These are phyloP conservation scores for Pavo muticus DNA, from an alignment of 2,113 vertebrate genomes.

Conservation along the genomic window DNA sequence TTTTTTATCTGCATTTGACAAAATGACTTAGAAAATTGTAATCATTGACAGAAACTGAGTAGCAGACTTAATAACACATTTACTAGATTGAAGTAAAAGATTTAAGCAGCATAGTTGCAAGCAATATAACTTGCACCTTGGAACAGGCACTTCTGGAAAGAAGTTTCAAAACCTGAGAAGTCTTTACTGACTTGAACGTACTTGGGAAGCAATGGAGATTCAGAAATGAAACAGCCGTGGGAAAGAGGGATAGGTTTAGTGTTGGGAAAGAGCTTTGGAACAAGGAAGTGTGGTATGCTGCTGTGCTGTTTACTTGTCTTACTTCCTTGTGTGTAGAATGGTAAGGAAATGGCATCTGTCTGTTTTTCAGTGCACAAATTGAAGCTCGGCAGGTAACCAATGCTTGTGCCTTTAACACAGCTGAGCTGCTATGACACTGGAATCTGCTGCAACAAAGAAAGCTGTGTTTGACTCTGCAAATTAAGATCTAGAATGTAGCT, in stretches of 20 bases:
- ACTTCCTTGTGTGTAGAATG: neutral
- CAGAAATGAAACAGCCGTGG: neutral
- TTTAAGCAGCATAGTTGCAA: neutral
- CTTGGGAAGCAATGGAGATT: fast-evolving
- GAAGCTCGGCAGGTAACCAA: neutral
- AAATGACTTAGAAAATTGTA: neutral
- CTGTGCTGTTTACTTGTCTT: neutral
- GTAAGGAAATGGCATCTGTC: neutral
- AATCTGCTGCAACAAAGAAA: neutral
- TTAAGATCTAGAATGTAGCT: fast-evolving
- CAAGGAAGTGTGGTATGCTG: fast-evolving
- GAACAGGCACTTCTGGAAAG: neutral
- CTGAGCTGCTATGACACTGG: neutral
- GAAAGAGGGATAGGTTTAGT: fast-evolving
- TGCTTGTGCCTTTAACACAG: neutral
- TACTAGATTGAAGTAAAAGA: neutral
- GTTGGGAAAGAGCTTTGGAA: neutral
- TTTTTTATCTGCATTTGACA: neutral
- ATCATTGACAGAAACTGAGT: neutral
- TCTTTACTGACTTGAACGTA: neutral
- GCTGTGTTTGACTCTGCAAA: fast-evolving
- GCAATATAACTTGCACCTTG: fast-evolving
- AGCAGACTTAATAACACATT: neutral
- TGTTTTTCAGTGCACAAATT: neutral
- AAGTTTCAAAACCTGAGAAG: neutral